These are phyloP conservation scores for Brienomyrus brachyistius DNA, from an alignment of 2,113 vertebrate genomes.

Conservation along the genomic window DNA sequence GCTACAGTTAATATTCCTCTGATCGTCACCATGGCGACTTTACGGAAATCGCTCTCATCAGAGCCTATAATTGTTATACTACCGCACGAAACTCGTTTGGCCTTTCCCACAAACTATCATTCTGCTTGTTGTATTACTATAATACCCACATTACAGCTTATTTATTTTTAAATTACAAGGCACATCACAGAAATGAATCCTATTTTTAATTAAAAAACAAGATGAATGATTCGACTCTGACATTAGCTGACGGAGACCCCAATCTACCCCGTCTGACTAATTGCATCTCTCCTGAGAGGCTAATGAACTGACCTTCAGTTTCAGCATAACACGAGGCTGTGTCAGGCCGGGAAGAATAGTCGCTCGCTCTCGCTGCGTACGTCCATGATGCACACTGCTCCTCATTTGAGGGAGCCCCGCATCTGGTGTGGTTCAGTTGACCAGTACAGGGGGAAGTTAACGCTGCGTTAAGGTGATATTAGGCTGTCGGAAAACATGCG, in stretches of 20 bases:
- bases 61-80: background rate
- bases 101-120: background rate
- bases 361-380: background rate
- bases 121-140: constrained; percentile 3
- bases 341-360: background rate
- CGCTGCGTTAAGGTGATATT: background rate
- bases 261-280: constrained; percentile 14
- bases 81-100: background rate
- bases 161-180: constrained; percentile 9
- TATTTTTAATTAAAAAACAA: constrained; percentile 19
- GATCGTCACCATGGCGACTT: background rate
- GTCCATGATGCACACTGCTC: background rate
- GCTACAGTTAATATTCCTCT: background rate
- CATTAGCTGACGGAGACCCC: constrained; percentile 8
- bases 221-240: background rate
- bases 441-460: background rate
- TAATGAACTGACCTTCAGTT: background rate
- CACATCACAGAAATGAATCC: constrained; percentile 3
- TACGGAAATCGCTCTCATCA: background rate
- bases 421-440: background rate
- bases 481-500: background rate
- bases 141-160: background rate
- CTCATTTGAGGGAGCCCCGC: background rate
- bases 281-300: constrained; percentile 10
- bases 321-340: background rate